Percentiles rank a stretch among this genome's conserved stretches.
Evolutionary conservation across 2,113 vertebrate species (phyloP).

Genomic region (Malurus alboscapulatus): DNA sequence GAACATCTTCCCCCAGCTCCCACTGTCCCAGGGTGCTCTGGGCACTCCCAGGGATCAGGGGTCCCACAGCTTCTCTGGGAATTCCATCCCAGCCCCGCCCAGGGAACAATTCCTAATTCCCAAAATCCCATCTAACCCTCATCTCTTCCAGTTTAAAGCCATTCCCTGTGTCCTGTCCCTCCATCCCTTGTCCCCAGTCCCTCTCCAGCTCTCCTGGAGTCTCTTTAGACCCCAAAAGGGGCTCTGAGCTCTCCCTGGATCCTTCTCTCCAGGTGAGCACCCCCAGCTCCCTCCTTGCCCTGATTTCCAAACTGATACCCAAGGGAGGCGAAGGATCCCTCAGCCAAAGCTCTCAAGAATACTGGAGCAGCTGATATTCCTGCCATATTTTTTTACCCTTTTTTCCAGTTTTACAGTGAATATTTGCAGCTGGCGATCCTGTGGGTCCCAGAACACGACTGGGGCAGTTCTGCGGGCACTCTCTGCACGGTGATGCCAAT

Average conservation of each 20-base stretch:
- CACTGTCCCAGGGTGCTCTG: fast-evolving
- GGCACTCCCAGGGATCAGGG: background rate
- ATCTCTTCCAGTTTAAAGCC: background rate
- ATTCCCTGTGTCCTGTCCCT: background rate
- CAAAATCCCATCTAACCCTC: background rate
- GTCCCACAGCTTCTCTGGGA: background rate
- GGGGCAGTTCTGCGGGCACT: background rate
- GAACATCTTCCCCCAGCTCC: conserved; percentile 4
- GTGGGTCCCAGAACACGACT: fast-evolving
- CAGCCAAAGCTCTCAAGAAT: background rate
- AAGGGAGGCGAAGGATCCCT: background rate
- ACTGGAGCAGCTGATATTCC: background rate
- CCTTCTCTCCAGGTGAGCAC: background rate
- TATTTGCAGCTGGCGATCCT: background rate
- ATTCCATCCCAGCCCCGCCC: background rate
- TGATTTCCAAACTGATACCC: background rate
- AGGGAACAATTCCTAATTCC: background rate
- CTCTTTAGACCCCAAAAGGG: background rate
- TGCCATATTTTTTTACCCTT: fast-evolving
- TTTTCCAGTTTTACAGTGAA: background rate
- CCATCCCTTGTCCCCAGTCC: background rate
- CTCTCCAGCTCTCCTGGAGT: background rate
- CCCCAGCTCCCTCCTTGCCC: background rate
- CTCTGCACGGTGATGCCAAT: background rate
- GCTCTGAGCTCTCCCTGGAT: background rate